Base-by-base conservation (phyloP, 2,113 vertebrate species). In the Gymnorhina tibicen region DNA sequence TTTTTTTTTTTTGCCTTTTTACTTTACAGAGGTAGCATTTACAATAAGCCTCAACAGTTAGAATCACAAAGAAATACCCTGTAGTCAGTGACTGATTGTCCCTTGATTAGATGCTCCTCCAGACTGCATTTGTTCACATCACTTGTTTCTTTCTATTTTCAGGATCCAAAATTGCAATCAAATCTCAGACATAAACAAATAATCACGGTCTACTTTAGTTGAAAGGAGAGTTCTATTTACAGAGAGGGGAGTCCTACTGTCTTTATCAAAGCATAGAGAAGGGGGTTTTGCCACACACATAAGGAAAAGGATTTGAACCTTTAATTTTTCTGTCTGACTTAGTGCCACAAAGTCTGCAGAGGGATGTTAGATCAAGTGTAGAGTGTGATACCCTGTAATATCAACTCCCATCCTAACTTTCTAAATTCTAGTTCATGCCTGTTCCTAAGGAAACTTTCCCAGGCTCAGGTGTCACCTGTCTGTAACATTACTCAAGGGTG, bases 131-230 rank as follows among this genome's bases (percentile, higher is more conserved):
- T 94, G 13, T 68, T 96, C 77, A 66, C 42, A 80, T 69, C 33
- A 44, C 33, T 86, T 86, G 4, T 78, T 86, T 90, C 59, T 88
- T 90, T 94, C 52, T 90, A 35, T 80, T 92, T 95, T 77, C 59
- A 88, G 30, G 49, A 76, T 85, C 42, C 39, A 59, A 23, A 63
- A 42, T 16, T 81, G 46, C 78, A 94, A 87, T 94, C 67, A 94
- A 83, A 74, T 62, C 19, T 86, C 50, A 90, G 82, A 90, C 50
- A 66, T 59, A 95, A 96, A 91, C 66, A 97, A 90, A 95, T 58
- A 96, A 91, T 86, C 76, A 91, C 44, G 19, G 42, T 28, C 63
- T 91, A 73, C 35, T 86, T 64, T 26, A 80, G 42, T 42, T 77
- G 50, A 75, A 93, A 91, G 13, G 14, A 42, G 21, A 63, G 46